phyloP scores from a whole-genome alignment of 2,797 vertebrate genomes.

The Rachycentron canadum region DNA sequence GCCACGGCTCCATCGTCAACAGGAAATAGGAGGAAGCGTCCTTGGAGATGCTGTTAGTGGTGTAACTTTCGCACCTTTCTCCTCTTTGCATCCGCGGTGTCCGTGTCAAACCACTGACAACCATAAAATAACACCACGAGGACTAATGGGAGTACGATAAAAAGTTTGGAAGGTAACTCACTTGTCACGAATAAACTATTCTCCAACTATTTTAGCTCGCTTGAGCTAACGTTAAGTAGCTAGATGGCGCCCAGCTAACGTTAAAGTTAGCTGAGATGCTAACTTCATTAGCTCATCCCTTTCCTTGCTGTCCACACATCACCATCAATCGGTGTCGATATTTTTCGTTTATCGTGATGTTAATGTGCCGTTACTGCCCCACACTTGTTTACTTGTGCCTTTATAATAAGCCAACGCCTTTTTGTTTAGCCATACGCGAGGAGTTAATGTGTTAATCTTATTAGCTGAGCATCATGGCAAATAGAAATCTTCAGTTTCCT shows the following conservation, averaged over 20 bases:
- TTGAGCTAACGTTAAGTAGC: slow-evolving; percentile 51
- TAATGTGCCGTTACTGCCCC: no score
- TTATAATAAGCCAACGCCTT: no score
- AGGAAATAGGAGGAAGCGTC: slow-evolving; percentile 76
- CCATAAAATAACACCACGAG: background rate
- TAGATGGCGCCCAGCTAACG: slow-evolving; percentile 32
- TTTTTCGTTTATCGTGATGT: background rate
- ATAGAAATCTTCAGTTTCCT: background rate
- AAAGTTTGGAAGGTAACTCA: slow-evolving; percentile 55
- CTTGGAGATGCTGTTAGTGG: slow-evolving; percentile 67
- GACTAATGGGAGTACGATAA: slow-evolving; percentile 23
- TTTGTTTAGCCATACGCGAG: slow-evolving; percentile 4
- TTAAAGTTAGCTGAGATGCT: slow-evolving; percentile 36
- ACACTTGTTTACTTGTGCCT: background rate
- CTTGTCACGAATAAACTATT: background rate
- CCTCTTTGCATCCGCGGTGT: background rate
- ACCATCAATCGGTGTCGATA: background rate
- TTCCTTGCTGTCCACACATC: background rate
- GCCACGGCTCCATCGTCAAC: slow-evolving; percentile 58
- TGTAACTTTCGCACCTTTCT: slow-evolving; percentile 12
- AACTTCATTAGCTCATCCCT: background rate
- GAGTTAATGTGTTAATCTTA: slow-evolving; percentile 18
- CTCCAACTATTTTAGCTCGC: slow-evolving; percentile 23
- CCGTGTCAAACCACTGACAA: slow-evolving; percentile 5
- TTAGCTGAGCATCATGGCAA: background rate